Evolutionary conservation across 2,113 vertebrate genomes (phyloP).

Genomic region (Alectura lathami): DNA sequence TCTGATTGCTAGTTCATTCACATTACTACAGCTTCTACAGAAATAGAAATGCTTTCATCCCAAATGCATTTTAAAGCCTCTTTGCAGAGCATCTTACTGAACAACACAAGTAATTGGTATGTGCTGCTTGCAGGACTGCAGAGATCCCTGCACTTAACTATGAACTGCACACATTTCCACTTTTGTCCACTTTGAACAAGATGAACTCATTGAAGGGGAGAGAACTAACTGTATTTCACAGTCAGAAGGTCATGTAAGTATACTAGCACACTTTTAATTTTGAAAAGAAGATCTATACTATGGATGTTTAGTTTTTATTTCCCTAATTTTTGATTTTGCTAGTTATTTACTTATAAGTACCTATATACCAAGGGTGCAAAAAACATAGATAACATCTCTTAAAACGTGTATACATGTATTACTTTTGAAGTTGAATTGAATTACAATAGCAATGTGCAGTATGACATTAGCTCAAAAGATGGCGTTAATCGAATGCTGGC

Average conservation of each 20-base stretch:
- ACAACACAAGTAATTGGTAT: background rate
- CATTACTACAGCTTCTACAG: background rate
- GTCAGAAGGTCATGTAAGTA: background rate
- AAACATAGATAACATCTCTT: too few relatives aligned
- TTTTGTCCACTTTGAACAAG: background rate
- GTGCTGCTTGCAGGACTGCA: background rate
- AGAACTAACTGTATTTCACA: background rate
- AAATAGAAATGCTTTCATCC: background rate
- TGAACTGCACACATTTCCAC: background rate
- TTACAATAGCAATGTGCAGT: too few relatives aligned
- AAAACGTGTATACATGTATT: too few relatives aligned
- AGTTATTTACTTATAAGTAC: background rate
- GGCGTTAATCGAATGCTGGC: too few relatives aligned
- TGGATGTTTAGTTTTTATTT: background rate
- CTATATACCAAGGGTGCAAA: too few relatives aligned
- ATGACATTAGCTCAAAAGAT: too few relatives aligned
- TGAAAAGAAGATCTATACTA: background rate
- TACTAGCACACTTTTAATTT: background rate
- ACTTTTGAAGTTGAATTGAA: too few relatives aligned
- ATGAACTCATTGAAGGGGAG: background rate
- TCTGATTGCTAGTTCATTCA: background rate
- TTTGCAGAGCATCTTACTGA: background rate
- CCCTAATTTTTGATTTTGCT: background rate
- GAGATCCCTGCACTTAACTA: background rate
- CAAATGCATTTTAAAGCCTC: background rate